phyloP scores from a whole-genome alignment of 2,888 invertebrate species.

The Stenotaenia linearis region DNA sequence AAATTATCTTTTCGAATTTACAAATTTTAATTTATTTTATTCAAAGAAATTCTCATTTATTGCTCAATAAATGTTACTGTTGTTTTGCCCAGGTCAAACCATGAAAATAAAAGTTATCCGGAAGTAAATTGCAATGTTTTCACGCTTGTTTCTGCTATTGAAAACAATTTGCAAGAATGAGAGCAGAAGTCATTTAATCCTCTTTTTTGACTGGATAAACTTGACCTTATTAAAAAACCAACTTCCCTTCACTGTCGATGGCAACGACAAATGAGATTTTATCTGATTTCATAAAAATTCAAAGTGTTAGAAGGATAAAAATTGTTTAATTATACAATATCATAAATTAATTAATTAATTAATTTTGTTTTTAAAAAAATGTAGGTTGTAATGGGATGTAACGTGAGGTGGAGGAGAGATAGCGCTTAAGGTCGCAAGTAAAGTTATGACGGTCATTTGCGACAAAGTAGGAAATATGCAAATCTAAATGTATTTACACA shows the following conservation, averaged over 20 bases:
- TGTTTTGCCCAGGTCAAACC: too few species aligned
- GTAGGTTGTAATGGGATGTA: too few species aligned
- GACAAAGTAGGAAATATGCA: too few species aligned
- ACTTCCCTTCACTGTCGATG: background rate
- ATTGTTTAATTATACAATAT: background rate
- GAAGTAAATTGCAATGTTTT: background rate
- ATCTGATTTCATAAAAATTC: background rate
- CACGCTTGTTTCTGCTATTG: background rate
- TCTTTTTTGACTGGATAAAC: background rate
- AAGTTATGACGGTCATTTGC: too few species aligned
- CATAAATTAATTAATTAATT: background rate
- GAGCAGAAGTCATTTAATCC: background rate
- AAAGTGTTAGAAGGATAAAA: background rate
- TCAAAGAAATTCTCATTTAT: background rate
- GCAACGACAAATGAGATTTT: background rate
- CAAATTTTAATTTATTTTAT: too few species aligned
- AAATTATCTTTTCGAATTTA: background rate
- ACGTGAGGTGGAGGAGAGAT: too few species aligned
- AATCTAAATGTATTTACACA: too few species aligned
- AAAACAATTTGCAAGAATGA: slow-evolving; percentile 3
- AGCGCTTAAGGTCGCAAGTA: too few species aligned
- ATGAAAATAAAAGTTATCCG: background rate
- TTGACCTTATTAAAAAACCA: background rate
- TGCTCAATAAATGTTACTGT: background rate
- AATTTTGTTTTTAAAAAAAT: too few species aligned